Evolutionary conservation across 2,888 invertebrate species (phyloP).

Genomic region (Leptarthrus brevirostris): DNA sequence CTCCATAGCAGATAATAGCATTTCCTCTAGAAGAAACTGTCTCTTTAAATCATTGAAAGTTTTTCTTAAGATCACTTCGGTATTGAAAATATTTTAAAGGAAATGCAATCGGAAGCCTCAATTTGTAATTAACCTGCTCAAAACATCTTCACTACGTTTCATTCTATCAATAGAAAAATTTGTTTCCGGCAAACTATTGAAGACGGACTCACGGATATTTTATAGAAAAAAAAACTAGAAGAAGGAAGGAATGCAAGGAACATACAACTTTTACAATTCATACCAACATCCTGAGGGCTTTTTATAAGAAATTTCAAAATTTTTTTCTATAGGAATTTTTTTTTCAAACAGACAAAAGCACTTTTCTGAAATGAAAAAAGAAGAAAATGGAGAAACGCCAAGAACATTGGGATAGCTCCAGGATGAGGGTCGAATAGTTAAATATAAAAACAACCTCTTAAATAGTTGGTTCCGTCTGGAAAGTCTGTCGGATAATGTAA

Average conservation of each 20-base stretch:
- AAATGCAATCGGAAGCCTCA: conserved; percentile 35
- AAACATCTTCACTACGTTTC: neutral
- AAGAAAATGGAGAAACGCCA: conserved; percentile 45
- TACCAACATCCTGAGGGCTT: conserved; percentile 47
- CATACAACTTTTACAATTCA: conserved; percentile 47
- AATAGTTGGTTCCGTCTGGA: conserved; percentile 48
- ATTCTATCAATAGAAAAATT: conserved; percentile 32
- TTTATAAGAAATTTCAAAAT: conserved; percentile 44
- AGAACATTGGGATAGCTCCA: conserved; percentile 45
- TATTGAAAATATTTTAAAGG: conserved; percentile 25
- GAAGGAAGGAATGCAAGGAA: conserved; percentile 7
- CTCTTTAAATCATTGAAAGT: too few species aligned
- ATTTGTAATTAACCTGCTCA: conserved; percentile 44
- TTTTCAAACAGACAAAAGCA: conserved; percentile 46
- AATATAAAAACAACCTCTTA: conserved; percentile 47
- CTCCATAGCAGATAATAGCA: too few species aligned
- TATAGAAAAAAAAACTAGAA: neutral
- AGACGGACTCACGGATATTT: conserved; percentile 9
- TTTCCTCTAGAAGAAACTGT: too few species aligned
- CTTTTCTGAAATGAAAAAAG: conserved; percentile 43
- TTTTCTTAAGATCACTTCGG: too few species aligned
- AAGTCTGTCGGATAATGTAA: conserved; percentile 44
- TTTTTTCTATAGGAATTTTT: conserved; percentile 32
- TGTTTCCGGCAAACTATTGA: conserved; percentile 38
- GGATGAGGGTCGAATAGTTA: conserved; percentile 48